Base-by-base conservation (phyloP, 2,113 vertebrate species). In the Spizaetus ornatus region DNA sequence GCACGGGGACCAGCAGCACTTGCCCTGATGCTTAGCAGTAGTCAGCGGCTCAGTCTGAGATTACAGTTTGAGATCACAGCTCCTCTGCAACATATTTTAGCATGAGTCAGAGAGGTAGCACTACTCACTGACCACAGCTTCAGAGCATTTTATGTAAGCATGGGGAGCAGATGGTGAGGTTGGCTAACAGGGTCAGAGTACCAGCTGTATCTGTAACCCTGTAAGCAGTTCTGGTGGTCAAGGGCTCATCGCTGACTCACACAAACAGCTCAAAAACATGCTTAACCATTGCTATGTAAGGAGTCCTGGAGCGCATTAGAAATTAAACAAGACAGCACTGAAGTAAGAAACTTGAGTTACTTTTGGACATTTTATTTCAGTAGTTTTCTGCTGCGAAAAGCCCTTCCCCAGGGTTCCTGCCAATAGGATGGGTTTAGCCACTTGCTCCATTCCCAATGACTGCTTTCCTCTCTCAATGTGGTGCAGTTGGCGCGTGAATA, bases 21-120 rank as follows among this genome's bases (percentile, higher is more conserved):
- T 3, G 0, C 6, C 8, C 4, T 8, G 76, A 56, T 0, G 6
- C 19, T 66, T 9, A 2, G 10, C 53, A 17, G 25, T 8, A 7
- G 56, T 53, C 45, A 59, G 59, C 0, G 0, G 29, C 48, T 58
- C 38, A 22, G 42, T 14, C 34, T 2, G 34, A 78, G 71, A 43
- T 18, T 17, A 42, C 34, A 52, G 45, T 9, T 48, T 47, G 31
- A 87, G 77, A 53, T 22, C 17, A 73, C 48, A 43, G 78, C 31
- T 61, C 34, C n/a, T 52, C 65, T 66, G 16, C 29, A 42, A 40
- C 14, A 2, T 11, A 45, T 22, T 61, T 62, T 18, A 18, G 19
- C 36, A 6, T 3, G 13, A 81, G 38, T 17, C 48, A 48, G 36
- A 42, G 63, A 65, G 43, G 56, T 9, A 76, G 62, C 20, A 17